phyloP scores from a whole-genome alignment of 2,888 invertebrate species.

The Drosophila melanosoma region DNA sequence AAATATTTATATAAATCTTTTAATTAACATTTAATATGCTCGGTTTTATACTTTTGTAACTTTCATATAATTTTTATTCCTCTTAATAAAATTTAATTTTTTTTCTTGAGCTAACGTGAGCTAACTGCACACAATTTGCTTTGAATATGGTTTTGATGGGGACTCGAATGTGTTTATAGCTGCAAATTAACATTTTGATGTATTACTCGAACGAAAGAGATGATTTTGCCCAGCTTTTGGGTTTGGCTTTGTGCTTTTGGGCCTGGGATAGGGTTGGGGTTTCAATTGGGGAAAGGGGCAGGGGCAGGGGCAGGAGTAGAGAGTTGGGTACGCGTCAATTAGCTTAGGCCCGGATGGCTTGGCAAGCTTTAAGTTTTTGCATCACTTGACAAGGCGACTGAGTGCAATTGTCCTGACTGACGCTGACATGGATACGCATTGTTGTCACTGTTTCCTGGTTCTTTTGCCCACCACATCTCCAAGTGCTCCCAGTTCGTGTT shows the following conservation, averaged over 20 bases:
- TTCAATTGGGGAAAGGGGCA: neutral
- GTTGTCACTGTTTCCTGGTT: slow-evolving; percentile 70
- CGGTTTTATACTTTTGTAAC: neutral
- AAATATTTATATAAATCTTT: neutral
- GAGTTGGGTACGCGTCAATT: slow-evolving; percentile 57
- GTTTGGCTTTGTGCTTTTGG: slow-evolving; percentile 13
- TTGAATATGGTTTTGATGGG: slow-evolving; percentile 47
- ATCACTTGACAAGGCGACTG: slow-evolving; percentile 62
- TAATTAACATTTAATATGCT: neutral
- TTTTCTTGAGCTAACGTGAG: slow-evolving; percentile 14
- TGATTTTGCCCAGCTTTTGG: slow-evolving; percentile 22
- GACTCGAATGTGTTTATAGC: slow-evolving; percentile 36
- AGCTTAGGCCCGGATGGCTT: slow-evolving; percentile 42
- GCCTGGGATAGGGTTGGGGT: neutral
- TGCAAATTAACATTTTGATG: slow-evolving; percentile 73
- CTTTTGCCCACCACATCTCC: slow-evolving; percentile 15
- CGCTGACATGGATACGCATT: slow-evolving; percentile 70
- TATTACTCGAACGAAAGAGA: slow-evolving; percentile 45
- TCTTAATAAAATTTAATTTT: neutral
- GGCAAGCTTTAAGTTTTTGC: slow-evolving; percentile 68
- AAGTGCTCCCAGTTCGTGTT: slow-evolving; percentile 45
- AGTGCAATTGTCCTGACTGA: slow-evolving; percentile 56
- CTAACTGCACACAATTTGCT: slow-evolving; percentile 72
- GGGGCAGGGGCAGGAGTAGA: neutral
- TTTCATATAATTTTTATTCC: neutral